Base-by-base conservation (phyloP, 2,888 invertebrate species). In the Drosophila austrosaltans region DNA sequence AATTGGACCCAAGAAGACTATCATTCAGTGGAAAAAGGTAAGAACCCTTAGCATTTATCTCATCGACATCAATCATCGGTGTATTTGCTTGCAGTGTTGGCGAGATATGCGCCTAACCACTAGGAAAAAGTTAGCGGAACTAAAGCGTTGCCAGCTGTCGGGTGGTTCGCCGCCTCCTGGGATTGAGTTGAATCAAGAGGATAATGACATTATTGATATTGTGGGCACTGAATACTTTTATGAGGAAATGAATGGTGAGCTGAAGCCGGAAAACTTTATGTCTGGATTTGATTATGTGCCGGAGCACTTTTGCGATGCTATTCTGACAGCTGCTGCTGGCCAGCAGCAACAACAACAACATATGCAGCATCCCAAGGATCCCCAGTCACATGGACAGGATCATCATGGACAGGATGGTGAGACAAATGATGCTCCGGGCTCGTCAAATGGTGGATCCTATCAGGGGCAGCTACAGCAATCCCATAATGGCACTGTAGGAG, bases 21-120 rank as follows among this genome's bases (percentile, higher is more conserved):
- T 92, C 6, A 92, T 91, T 63, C 91, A 92, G 66, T 92, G 91
- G 91, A 92, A 92, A 64, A 92, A 92, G 84, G 91, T 92, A 36
- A 40, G 77, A 73, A 3, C 2, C 4, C 0, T 8, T 3, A 8
- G 10, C 0, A 7, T 3, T 1, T 1, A 22, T 0, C 0, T 12
- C 0, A 0, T 0, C 12, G 25, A 8, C 5, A 40, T 4, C 48
- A 28, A 0, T 7, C 0, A 3, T 6, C 4, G 8, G 40, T 42
- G 63, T n/a, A 8, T 10, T 54, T 12, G 6, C 4, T 73, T 78
- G 6, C 56, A 92, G 91, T 91, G 91, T 57, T 92, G 91, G 91
- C 91, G 92, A n/a, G 92, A 92, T 59, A 91, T 92, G 92, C 90
- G 91, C 2, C 78, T 92, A 67, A 91, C 91, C 10, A 92, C 91